Percentiles rank a stretch among this genome's conserved stretches.
Conservation (phyloP, 1,140 invertebrate genomes). For the Piezodorus guildinii region DNA sequence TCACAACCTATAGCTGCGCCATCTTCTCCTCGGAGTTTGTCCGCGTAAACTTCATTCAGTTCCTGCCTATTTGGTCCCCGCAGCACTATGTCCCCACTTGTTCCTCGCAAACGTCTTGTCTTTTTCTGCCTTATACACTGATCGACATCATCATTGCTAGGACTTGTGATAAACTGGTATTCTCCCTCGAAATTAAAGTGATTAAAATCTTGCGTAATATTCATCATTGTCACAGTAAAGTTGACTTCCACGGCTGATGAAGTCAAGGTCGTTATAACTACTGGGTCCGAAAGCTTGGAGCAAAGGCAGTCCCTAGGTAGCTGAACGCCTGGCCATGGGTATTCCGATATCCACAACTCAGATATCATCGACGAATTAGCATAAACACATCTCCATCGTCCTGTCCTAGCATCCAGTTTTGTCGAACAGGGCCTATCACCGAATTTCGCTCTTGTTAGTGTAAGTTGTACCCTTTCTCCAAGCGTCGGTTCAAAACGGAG, state of each 20-base stretch:
- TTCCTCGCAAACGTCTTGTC: slow-evolving; percentile 48
- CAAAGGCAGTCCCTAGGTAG: slow-evolving; percentile 62
- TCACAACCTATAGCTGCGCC: slow-evolving; percentile 43
- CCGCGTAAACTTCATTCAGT: slow-evolving; percentile 30
- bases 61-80: slow-evolving; percentile 37
- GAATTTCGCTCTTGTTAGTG: slow-evolving; percentile 48
- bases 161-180: slow-evolving; percentile 28
- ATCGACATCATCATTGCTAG: slow-evolving; percentile 34
- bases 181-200: slow-evolving; percentile 66
- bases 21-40: slow-evolving; percentile 30
- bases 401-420: slow-evolving; percentile 48
- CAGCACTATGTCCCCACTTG: slow-evolving; percentile 55
- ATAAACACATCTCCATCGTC: slow-evolving; percentile 49
- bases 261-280: slow-evolving; percentile 47
- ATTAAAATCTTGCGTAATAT: slow-evolving; percentile 65
- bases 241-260: slow-evolving; percentile 55
- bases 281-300: slow-evolving; percentile 49
- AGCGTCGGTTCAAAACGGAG: slow-evolving; percentile 57
- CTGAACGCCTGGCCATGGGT: slow-evolving; percentile 50
- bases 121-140: slow-evolving; percentile 48
- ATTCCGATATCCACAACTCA: slow-evolving; percentile 55
- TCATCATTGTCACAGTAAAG: slow-evolving; percentile 65
- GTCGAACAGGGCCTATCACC: slow-evolving; percentile 53
- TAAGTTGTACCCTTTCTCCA: slow-evolving; percentile 51
- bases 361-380: slow-evolving; percentile 32